These are phyloP conservation scores for Macrotus californicus DNA, from an alignment of 2,113 vertebrate genomes.

Conservation along the genomic window DNA sequence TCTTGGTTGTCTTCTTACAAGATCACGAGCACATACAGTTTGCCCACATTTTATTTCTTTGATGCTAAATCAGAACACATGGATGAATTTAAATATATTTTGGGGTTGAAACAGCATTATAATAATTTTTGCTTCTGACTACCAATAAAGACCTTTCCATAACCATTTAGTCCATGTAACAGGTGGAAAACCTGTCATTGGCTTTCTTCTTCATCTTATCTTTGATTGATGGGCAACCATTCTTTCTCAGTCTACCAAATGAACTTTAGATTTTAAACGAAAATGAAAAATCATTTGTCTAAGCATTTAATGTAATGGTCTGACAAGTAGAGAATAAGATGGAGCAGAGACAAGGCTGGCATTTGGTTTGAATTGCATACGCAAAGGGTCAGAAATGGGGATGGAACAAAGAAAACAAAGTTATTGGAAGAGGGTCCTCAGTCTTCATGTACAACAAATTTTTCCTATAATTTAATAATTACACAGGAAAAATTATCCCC, in stretches of 20 bases:
- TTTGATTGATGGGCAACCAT: not conserved
- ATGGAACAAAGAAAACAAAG: not conserved
- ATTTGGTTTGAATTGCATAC: not conserved
- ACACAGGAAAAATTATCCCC: not conserved
- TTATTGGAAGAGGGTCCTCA: not conserved
- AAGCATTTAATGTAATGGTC: not conserved
- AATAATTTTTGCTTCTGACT: slow-evolving; percentile 12
- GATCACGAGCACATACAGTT: not conserved
- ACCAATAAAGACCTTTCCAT: slow-evolving; percentile 8
- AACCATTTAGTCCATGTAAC: not conserved
- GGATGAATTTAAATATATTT: slow-evolving; percentile 2
- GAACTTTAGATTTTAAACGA: not conserved
- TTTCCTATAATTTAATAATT: not conserved
- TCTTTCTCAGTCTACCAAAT: slow-evolving; percentile 10
- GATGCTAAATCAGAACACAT: not conserved
- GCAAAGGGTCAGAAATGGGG: not conserved
- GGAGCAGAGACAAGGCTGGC: not conserved
- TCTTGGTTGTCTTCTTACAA: not conserved
- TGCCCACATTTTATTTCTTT: not conserved
- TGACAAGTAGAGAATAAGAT: not conserved
- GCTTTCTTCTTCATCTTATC: not conserved
- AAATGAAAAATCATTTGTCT: slow-evolving; percentile 23
- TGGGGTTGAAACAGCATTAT: not conserved
- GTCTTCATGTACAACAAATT: not conserved
- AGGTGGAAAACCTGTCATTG: not conserved